A percentile compares a stretch with the other conserved stretches of the same genome.
Conservation (phyloP, 2,888 invertebrate genomes). For the Drosophila tanythrix region DNA sequence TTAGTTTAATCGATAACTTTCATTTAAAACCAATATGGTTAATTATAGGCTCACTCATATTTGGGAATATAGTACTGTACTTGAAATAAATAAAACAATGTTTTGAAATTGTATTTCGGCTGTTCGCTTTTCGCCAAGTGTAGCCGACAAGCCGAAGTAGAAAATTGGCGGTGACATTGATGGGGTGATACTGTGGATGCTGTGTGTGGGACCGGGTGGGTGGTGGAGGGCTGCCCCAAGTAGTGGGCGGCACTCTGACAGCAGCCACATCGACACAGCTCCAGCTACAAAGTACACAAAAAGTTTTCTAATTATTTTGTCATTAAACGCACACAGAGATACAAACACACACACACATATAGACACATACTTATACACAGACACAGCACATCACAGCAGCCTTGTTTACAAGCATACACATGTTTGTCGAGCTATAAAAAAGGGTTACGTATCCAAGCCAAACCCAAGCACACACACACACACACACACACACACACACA, state of each 20-base stretch:
- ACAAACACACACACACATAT: slow-evolving; percentile 23
- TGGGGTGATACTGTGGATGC: slow-evolving; percentile 50
- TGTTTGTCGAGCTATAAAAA: slow-evolving; percentile 78
- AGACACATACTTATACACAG: slow-evolving; percentile 38
- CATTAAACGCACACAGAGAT: slow-evolving; percentile 81
- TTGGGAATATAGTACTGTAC: neutral
- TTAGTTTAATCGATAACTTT: neutral
- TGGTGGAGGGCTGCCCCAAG: slow-evolving; percentile 18
- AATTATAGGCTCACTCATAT: no score
- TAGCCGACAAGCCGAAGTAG: slow-evolving; percentile 44
- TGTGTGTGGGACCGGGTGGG: neutral
- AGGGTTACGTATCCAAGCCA: slow-evolving; percentile 77
- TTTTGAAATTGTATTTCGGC: neutral
- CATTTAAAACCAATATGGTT: neutral
- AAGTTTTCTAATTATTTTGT: slow-evolving; percentile 85
- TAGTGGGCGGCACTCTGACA: slow-evolving; percentile 22
- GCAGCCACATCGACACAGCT: slow-evolving; percentile 58
- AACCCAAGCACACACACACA: slow-evolving; percentile 46
- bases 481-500: slow-evolving; percentile 21
- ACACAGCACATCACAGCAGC: slow-evolving; percentile 46
- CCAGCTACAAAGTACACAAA: slow-evolving; percentile 80
- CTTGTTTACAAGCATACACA: slow-evolving; percentile 73
- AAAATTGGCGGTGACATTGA: slow-evolving; percentile 80
- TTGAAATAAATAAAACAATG: neutral
- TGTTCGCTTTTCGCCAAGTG: slow-evolving; percentile 3